A percentile compares a stretch with the other conserved stretches of the same genome.
Evolutionary conservation across 2,113 vertebrate genomes (phyloP).

Genomic region (Tragelaphus imberbis): DNA sequence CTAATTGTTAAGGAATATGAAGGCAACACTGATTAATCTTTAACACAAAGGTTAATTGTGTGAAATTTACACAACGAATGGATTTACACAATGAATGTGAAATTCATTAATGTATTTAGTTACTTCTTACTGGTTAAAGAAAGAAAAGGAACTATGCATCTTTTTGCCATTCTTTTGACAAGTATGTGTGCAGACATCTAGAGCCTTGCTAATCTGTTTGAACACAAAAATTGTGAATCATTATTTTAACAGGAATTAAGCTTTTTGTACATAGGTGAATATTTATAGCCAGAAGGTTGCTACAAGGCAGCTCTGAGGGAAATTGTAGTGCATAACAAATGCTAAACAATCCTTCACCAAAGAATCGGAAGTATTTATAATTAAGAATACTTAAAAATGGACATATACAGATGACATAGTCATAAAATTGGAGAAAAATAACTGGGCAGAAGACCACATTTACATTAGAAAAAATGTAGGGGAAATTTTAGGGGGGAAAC

Average conservation of each 20-base stretch:
- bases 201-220: constrained; percentile 25
- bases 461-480: neutral
- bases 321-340: constrained; percentile 26
- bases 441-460: neutral
- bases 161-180: neutral
- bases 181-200: neutral
- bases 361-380: constrained; percentile 28
- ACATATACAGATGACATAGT: neutral
- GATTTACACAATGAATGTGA: neutral
- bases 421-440: neutral
- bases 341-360: neutral
- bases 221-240: constrained; percentile 5
- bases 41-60: neutral
- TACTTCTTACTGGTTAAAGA: neutral
- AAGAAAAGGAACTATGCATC: neutral
- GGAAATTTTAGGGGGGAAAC: neutral
- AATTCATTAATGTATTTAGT: neutral
- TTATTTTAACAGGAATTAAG: constrained; percentile 39
- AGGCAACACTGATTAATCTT: constrained; percentile 14
- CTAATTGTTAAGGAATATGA: neutral
- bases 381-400: neutral
- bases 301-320: constrained; percentile 3
- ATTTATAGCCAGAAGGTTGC: constrained; percentile 21
- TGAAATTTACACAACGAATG: too few species aligned
- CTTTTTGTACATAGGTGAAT: constrained; percentile 32